Evolutionary conservation across 2,113 vertebrate species (phyloP).

Genomic region (Myrmophylax atrothorax): DNA sequence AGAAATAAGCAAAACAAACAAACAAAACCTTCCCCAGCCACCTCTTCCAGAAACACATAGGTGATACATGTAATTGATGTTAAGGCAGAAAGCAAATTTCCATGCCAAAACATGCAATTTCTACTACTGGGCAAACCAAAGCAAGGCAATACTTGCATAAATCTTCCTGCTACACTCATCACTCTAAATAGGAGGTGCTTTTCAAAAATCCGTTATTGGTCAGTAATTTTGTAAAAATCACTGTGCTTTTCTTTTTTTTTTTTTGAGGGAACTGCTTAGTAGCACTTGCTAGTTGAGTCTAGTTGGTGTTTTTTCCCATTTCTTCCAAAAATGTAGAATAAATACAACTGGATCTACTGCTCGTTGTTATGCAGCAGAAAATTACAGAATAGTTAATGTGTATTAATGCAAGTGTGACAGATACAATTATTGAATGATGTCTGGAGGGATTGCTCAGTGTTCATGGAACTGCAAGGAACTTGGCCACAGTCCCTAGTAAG

Average conservation of each 20-base stretch:
- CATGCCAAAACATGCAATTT: background rate
- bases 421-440: background rate
- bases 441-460: constrained; percentile 5
- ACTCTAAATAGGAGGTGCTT: background rate
- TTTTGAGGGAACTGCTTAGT: background rate
- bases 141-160: background rate
- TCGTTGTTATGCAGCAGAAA: background rate
- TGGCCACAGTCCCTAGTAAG: background rate
- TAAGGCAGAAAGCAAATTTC: background rate
- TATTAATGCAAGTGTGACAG: background rate
- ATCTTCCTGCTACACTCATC: background rate
- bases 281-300: background rate
- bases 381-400: background rate
- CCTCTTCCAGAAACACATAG: background rate
- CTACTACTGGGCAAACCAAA: background rate
- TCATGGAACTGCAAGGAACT: constrained; percentile 2
- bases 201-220: background rate
- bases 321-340: background rate
- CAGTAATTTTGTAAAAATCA: background rate
- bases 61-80: background rate
- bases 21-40: background rate
- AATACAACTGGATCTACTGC: background rate
- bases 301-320: background rate
- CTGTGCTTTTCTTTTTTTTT: background rate
- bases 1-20: too few species aligned